Conservation (phyloP, 2,797 vertebrate species). For the Borostomias antarcticus region DNA sequence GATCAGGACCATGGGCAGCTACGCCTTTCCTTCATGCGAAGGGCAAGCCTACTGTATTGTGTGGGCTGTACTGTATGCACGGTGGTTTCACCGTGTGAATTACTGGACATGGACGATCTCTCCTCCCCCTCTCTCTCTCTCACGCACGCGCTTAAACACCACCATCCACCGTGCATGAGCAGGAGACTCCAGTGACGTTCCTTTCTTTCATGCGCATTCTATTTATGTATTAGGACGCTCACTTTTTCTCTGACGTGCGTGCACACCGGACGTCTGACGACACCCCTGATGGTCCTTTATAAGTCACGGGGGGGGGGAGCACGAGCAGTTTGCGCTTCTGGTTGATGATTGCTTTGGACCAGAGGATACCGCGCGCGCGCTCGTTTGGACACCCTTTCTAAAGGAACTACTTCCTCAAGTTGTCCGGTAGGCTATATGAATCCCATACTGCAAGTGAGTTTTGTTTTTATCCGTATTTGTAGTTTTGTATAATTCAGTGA, state of each 20-base stretch:
- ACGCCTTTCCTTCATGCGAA: not conserved
- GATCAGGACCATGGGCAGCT: slow-evolving; percentile 41
- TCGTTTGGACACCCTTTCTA: slow-evolving; percentile 7
- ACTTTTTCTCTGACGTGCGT: slow-evolving; percentile 83
- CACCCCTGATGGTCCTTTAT: slow-evolving; percentile 66
- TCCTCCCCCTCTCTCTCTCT: slow-evolving; percentile 5
- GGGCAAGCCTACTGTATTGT: not conserved
- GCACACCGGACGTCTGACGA: slow-evolving; percentile 80
- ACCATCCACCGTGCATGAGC: not conserved
- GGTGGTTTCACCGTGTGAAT: not conserved
- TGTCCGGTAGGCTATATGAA: slow-evolving; percentile 58
- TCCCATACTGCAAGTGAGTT: slow-evolving; percentile 56
- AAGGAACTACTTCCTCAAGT: slow-evolving; percentile 19
- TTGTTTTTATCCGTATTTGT: not conserved
- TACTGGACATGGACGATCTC: not conserved
- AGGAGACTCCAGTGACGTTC: slow-evolving; percentile 57
- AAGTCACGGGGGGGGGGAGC: slow-evolving; percentile 60
- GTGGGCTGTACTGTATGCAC: not conserved
- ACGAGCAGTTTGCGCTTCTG: slow-evolving; percentile 30
- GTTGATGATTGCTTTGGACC: slow-evolving; percentile 29
- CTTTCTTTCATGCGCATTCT: slow-evolving; percentile 44
- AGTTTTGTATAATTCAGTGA: not conserved
- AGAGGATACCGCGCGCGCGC: slow-evolving; percentile 12
- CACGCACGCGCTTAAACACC: not conserved
- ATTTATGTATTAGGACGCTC: slow-evolving; percentile 69